phyloP scores from a whole-genome alignment of 1,140 invertebrate species.

The Zaprionus taronus region DNA sequence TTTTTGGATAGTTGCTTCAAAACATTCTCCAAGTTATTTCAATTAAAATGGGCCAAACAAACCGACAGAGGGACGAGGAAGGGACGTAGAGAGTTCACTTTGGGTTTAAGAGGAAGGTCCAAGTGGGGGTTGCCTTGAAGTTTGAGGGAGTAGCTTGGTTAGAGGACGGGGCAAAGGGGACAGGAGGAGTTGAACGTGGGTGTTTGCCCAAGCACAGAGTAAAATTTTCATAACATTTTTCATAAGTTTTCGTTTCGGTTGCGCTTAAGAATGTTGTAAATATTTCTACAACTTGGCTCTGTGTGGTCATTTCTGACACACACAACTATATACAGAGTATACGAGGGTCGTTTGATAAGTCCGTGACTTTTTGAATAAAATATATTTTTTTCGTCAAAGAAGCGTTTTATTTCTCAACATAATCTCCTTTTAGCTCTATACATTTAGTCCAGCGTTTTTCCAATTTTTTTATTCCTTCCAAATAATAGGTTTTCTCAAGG shows the following conservation, averaged over 20 bases:
- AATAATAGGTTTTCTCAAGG: too few species aligned
- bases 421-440: too few species aligned
- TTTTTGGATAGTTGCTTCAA: slow-evolving; percentile 38
- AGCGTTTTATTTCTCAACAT: too few species aligned
- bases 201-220: background rate
- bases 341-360: too few species aligned
- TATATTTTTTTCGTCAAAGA: too few species aligned
- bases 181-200: background rate
- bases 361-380: too few species aligned
- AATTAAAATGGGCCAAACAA: slow-evolving; percentile 61
- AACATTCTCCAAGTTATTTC: slow-evolving; percentile 64
- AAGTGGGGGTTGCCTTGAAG: background rate
- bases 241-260: slow-evolving; percentile 56
- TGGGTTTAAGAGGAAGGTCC: background rate
- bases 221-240: slow-evolving; percentile 55
- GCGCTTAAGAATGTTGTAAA: slow-evolving; percentile 54
- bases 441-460: too few species aligned
- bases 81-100: background rate
- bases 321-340: slow-evolving; percentile 6
- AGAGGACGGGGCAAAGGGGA: background rate
- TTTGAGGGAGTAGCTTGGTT: background rate
- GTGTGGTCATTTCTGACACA: slow-evolving; percentile 43
- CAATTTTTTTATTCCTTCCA: too few species aligned
- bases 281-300: slow-evolving; percentile 48
- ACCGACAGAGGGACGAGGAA: background rate